phyloP scores from a whole-genome alignment of 2,888 invertebrate species.

The Melanotus villosus region DNA sequence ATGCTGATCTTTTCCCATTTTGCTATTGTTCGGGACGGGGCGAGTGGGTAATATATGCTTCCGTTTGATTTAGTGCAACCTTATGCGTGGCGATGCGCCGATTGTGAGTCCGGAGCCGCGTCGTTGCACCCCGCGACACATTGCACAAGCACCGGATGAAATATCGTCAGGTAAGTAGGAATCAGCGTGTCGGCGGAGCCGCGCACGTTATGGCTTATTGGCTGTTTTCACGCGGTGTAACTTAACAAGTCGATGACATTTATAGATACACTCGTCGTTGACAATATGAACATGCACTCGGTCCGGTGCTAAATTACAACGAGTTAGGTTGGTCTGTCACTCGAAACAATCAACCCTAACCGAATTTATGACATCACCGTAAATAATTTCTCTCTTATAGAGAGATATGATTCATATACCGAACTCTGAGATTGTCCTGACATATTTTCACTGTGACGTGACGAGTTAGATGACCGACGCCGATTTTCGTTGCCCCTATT shows the following conservation, averaged over 20 bases:
- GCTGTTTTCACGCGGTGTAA: constrained; percentile 55
- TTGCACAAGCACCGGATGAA: constrained; percentile 37
- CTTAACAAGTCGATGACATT: constrained; percentile 58
- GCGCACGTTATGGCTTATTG: constrained; percentile 53
- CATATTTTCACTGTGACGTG: constrained; percentile 49
- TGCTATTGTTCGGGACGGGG: constrained; percentile 54
- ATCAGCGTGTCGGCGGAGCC: constrained; percentile 53
- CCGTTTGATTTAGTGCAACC: constrained; percentile 52
- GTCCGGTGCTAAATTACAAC: constrained; percentile 51
- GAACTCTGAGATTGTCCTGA: constrained; percentile 32
- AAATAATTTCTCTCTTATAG: constrained; percentile 54
- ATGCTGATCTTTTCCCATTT: constrained; percentile 55
- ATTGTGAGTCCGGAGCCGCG: constrained; percentile 35
- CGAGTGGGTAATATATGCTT: constrained; percentile 50
- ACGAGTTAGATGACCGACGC: constrained; percentile 39
- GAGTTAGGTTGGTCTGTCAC: constrained; percentile 51
- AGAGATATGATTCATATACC: constrained; percentile 49
- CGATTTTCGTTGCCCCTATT: constrained; percentile 43
- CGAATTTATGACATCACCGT: constrained; percentile 58
- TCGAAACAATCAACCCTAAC: constrained; percentile 55
- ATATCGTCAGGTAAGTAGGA: constrained; percentile 45
- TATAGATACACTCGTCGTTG: constrained; percentile 54
- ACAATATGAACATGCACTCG: constrained; percentile 50
- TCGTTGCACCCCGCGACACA: constrained; percentile 32
- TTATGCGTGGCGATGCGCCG: constrained; percentile 50